These are phyloP conservation scores for Heliconius hortense DNA, from an alignment of 2,888 invertebrate species.

Conservation along the genomic window DNA sequence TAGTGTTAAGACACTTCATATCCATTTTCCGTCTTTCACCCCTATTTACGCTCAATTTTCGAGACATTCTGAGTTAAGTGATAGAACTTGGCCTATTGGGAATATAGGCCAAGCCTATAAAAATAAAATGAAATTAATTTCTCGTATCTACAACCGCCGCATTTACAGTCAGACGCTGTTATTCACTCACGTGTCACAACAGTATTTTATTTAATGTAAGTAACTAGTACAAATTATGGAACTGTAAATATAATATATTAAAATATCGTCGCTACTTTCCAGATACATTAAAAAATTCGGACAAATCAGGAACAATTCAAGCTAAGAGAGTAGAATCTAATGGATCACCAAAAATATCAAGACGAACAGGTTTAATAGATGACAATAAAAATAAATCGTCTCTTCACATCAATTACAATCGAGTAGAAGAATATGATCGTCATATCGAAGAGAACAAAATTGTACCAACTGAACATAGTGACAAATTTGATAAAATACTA, in stretches of 20 bases:
- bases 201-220: neutral
- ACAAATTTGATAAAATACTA: slow-evolving; percentile 48
- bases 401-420: slow-evolving; percentile 63
- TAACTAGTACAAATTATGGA: neutral
- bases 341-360: slow-evolving; percentile 46
- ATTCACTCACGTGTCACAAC: neutral
- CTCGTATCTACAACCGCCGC: no score
- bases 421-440: slow-evolving; percentile 54
- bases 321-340: slow-evolving; percentile 55
- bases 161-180: neutral
- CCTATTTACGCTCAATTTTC: no score
- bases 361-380: slow-evolving; percentile 51
- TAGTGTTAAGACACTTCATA: neutral
- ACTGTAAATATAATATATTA: neutral
- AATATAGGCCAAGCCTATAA: no score
- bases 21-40: no score
- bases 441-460: slow-evolving; percentile 68
- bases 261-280: slow-evolving; percentile 40
- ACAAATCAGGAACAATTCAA: slow-evolving; percentile 59
- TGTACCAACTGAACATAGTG: slow-evolving; percentile 53
- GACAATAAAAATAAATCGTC: slow-evolving; percentile 52
- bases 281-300: slow-evolving; percentile 64
- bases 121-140: no score
- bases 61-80: no score
- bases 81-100: neutral